Percentiles rank a stretch among this genome's conserved stretches.
Evolutionary conservation across 2,797 vertebrate genomes (phyloP).

Genomic region (Anabacerthia variegaticeps): DNA sequence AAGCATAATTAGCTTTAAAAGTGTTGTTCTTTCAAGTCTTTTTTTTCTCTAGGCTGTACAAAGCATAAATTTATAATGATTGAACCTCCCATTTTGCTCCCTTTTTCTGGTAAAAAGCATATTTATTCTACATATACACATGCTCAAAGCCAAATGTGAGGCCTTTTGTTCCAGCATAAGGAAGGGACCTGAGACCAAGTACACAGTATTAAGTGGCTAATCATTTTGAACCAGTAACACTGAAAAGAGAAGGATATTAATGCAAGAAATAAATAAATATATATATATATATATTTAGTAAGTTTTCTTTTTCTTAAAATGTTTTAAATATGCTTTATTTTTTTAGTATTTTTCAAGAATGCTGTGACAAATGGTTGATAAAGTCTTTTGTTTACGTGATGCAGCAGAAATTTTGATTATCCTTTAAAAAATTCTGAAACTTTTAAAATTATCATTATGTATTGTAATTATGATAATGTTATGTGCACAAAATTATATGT

Average conservation of each 20-base stretch:
- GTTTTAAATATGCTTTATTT: background rate
- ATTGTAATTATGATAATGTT: background rate
- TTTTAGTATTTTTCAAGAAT: background rate
- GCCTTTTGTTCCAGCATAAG: background rate
- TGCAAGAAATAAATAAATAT: background rate
- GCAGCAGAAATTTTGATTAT: background rate
- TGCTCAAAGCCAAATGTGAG: background rate
- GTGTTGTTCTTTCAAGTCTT: background rate
- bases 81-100: background rate
- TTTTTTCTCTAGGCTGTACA: background rate
- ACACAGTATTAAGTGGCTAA: background rate
- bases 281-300: background rate
- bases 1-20: background rate
- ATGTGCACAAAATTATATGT: background rate
- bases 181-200: background rate
- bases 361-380: background rate
- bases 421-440: background rate
- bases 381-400: background rate
- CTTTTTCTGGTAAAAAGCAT: background rate
- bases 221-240: background rate
- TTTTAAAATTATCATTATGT: background rate
- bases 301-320: background rate
- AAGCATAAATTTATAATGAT: conserved; percentile 20
- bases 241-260: background rate
- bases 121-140: background rate